Percentiles rank a stretch among this genome's conserved stretches.
Evolutionary conservation across 2,888 invertebrate genomes (phyloP).

Genomic region (Pollenia angustigena): DNA sequence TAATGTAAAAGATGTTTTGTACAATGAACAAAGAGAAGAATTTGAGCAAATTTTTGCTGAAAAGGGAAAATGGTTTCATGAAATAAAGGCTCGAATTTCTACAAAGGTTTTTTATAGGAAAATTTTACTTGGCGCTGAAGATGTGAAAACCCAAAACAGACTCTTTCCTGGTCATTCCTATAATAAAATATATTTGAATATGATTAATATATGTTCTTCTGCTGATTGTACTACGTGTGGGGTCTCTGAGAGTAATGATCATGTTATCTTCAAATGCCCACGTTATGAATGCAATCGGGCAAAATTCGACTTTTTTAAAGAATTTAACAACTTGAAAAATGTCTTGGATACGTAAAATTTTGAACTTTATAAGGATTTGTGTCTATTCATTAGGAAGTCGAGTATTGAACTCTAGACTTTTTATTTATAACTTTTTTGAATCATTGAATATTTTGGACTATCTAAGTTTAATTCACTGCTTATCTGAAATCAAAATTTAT

Average conservation of each 20-base stretch:
- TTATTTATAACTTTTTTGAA: too few relatives aligned
- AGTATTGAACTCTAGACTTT: too few relatives aligned
- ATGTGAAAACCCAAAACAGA: background rate
- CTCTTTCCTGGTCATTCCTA: background rate
- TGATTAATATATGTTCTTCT: background rate
- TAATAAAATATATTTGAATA: background rate
- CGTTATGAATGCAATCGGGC: too few relatives aligned
- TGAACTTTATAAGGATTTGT: too few relatives aligned
- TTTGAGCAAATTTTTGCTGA: too few relatives aligned
- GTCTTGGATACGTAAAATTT: background rate
- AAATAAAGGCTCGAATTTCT: background rate
- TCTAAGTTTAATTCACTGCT: background rate
- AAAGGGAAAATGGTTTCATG: too few relatives aligned
- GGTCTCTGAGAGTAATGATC: background rate
- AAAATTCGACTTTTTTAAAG: too few relatives aligned
- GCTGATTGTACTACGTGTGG: too few relatives aligned
- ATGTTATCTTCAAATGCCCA: background rate
- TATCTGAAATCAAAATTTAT: background rate
- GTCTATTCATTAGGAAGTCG: too few relatives aligned
- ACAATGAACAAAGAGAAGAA: too few relatives aligned
- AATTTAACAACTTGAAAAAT: background rate
- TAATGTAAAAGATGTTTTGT: too few relatives aligned
- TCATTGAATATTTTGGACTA: background rate
- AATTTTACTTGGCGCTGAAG: background rate
- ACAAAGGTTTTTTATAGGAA: background rate